A percentile compares a stretch with the other conserved stretches of the same genome.
Conservation (phyloP, 2,113 vertebrate species). For the Dolichallabes microphthalmus region DNA sequence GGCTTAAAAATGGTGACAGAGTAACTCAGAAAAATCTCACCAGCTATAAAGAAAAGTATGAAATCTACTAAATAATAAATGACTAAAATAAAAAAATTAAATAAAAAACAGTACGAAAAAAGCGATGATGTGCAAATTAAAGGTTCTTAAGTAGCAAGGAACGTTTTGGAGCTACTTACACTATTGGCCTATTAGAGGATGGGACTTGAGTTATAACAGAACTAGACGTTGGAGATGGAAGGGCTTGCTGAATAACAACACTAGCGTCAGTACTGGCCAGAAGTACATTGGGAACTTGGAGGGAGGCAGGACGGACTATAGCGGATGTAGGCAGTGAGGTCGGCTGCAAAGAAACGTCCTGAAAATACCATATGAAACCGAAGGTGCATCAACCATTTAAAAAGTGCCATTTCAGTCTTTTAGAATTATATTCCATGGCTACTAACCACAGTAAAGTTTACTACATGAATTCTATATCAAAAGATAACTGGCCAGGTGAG, state of each 20-base stretch:
- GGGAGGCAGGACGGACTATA: slow-evolving; percentile 95
- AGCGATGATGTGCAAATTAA: slow-evolving; percentile 43
- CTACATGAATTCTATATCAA: background rate
- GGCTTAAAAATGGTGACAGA: background rate
- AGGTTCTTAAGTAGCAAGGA: slow-evolving; percentile 53
- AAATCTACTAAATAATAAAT: slow-evolving; percentile 9
- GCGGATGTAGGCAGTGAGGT: slow-evolving; percentile 91
- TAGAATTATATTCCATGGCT: slow-evolving; percentile 1
- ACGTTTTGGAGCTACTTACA: slow-evolving; percentile 84
- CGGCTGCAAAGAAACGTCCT: slow-evolving; percentile 94
- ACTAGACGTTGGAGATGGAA: slow-evolving; percentile 97
- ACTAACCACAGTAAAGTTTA: background rate
- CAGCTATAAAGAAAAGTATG: slow-evolving; percentile 11
- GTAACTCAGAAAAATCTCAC: slow-evolving; percentile 17
- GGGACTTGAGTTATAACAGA: slow-evolving; percentile 99
- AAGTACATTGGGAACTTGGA: slow-evolving; percentile 96
- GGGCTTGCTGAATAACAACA: slow-evolving; percentile 98
- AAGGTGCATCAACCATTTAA: slow-evolving; percentile 65
- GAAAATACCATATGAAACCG: slow-evolving; percentile 76
- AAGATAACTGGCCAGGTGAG: slow-evolving; percentile 15
- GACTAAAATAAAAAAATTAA: slow-evolving; percentile 40
- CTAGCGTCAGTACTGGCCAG: slow-evolving; percentile 95
- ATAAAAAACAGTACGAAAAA: slow-evolving; percentile 35
- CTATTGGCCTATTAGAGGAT: slow-evolving; percentile 93
- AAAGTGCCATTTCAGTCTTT: slow-evolving; percentile 37